Percentiles rank a stretch among this genome's conserved stretches.
These are phyloP conservation scores for Conus betulinus DNA, from an alignment of 1,140 invertebrate genomes.

Conservation along the genomic window DNA sequence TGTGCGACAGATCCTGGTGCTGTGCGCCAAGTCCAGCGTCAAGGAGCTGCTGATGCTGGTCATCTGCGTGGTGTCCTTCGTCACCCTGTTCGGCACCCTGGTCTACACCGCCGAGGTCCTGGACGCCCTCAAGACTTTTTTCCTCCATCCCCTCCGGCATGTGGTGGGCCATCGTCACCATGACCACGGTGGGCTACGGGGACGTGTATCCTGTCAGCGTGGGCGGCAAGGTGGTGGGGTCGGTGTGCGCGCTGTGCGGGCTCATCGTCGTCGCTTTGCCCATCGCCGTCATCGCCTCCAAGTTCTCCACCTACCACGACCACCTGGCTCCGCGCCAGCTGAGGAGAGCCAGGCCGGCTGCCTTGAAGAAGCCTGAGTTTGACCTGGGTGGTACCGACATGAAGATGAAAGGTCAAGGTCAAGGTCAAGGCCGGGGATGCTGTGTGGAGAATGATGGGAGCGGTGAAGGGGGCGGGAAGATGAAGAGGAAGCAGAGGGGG, in stretches of 20 bases:
- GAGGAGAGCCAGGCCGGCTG: neutral
- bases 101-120: constrained; percentile 53
- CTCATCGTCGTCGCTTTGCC: constrained; percentile 43
- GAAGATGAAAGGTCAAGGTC: no score
- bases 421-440: no score
- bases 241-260: constrained; percentile 44
- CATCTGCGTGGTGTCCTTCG: constrained; percentile 30
- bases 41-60: constrained; percentile 59
- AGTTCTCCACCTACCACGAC: constrained; percentile 35
- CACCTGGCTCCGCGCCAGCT: neutral
- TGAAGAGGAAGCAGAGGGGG: no score
- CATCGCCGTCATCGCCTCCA: constrained; percentile 46
- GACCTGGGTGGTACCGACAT: no score
- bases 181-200: constrained; percentile 99
- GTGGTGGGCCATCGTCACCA: constrained; percentile 92
- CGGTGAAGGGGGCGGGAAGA: no score
- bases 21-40: constrained; percentile 79
- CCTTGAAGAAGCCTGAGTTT: no score
- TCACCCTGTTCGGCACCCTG: constrained; percentile 2
- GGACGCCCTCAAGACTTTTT: constrained; percentile 53
- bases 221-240: constrained; percentile 62
- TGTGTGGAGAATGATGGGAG: no score
- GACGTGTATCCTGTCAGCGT: constrained; percentile 82
- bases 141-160: constrained; percentile 92
- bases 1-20: constrained; percentile 83